These are phyloP conservation scores for Lathamus discolor DNA, from an alignment of 2,113 vertebrate species.

Conservation along the genomic window DNA sequence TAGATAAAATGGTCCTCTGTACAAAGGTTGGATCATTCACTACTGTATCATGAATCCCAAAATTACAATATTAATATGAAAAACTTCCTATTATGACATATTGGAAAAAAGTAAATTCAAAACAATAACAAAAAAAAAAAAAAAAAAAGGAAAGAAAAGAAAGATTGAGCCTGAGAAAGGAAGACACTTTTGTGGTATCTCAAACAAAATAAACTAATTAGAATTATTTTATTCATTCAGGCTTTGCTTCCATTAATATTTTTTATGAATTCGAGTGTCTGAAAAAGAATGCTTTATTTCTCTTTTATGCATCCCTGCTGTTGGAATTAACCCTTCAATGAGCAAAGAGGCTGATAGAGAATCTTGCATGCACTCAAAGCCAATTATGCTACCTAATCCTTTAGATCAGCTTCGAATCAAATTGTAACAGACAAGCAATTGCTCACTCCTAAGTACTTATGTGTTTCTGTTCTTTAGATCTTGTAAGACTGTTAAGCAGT, in stretches of 20 bases:
- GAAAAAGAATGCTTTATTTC: background rate
- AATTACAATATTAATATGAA: background rate
- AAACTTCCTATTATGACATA: background rate
- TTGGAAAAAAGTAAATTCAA: background rate
- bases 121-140: background rate
- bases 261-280: background rate
- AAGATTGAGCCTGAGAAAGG: background rate
- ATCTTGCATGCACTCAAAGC: background rate
- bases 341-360: background rate
- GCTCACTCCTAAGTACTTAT: background rate
- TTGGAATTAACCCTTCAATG: slow-evolving; percentile 3
- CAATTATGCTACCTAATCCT: background rate
- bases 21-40: background rate
- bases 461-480: background rate
- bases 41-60: background rate
- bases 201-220: background rate
- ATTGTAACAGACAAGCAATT: background rate
- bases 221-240: background rate
- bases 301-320: background rate
- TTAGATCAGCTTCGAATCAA: slow-evolving; percentile 5
- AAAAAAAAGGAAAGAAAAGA: accelerated
- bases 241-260: background rate
- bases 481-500: background rate
- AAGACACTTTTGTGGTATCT: background rate
- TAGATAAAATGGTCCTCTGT: background rate